Evolutionary conservation across 2,888 invertebrate genomes (phyloP).

Genomic region (Lasioglossum villosulum): DNA sequence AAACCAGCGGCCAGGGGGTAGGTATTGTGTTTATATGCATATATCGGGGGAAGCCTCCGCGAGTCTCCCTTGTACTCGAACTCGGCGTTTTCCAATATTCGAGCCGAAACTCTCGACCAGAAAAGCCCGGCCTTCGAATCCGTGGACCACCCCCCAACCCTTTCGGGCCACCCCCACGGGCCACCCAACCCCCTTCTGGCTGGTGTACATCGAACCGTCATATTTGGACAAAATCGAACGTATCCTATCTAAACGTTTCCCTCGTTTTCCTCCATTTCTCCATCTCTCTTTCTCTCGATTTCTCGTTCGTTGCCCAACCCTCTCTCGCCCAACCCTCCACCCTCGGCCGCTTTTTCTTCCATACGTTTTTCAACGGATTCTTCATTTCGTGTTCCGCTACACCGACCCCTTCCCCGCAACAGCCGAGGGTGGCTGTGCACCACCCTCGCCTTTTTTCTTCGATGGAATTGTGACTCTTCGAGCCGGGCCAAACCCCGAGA

Average conservation of each 20-base stretch:
- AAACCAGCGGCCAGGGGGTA: conserved; percentile 64
- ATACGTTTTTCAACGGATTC: conserved; percentile 40
- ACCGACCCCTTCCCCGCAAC: background rate
- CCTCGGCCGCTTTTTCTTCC: conserved; percentile 11
- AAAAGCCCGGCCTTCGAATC: conserved; percentile 77
- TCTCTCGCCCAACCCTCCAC: conserved; percentile 44
- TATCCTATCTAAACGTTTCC: conserved; percentile 70
- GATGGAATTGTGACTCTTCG: background rate
- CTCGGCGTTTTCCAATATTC: conserved; percentile 84
- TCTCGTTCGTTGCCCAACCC: background rate
- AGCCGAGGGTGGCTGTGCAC: background rate
- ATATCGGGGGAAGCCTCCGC: conserved; percentile 79
- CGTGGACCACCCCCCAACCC: conserved; percentile 30
- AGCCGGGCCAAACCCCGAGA: background rate
- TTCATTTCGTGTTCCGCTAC: conserved; percentile 17
- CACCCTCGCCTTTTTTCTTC: background rate
- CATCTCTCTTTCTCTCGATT: conserved; percentile 44
- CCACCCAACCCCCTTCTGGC: conserved; percentile 38
- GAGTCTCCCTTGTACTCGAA: conserved; percentile 78
- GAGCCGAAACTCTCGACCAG: conserved; percentile 80
- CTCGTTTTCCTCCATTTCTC: conserved; percentile 41
- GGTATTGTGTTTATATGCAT: conserved; percentile 84
- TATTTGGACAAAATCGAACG: conserved; percentile 84
- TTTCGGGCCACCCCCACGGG: background rate
- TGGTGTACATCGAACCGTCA: conserved; percentile 78